These are phyloP conservation scores for Monopis laevigella DNA, from an alignment of 2,888 invertebrate genomes.

Conservation along the genomic window DNA sequence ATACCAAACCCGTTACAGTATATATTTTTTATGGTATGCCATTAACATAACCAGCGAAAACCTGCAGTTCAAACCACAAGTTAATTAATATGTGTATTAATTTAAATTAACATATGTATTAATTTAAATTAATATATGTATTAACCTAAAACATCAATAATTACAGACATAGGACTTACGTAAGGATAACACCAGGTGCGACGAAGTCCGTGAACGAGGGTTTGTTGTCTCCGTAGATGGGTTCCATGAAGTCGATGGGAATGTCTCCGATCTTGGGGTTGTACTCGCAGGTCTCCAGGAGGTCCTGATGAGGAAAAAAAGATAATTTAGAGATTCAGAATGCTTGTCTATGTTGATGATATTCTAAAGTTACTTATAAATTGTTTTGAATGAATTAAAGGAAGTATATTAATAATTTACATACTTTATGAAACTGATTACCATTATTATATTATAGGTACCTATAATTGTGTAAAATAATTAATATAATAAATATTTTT, in stretches of 20 bases:
- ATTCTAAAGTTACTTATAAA: neutral
- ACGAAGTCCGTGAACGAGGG: constrained; percentile 97
- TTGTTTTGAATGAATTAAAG: neutral
- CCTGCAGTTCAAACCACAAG: no score
- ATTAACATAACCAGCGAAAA: no score
- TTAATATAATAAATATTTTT: no score
- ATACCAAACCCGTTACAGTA: no score
- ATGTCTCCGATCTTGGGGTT: constrained; percentile 89
- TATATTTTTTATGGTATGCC: no score
- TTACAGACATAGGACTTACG: no score
- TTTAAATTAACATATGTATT: no score
- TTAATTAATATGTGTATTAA: no score
- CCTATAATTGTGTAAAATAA: neutral
- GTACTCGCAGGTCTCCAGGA: constrained; percentile 77
- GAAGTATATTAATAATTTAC: neutral
- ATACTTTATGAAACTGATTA: neutral
- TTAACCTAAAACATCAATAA: no score
- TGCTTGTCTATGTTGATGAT: neutral
- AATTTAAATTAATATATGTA: no score
- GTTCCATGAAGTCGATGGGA: constrained; percentile 88
- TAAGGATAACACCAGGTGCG: constrained; percentile 93
- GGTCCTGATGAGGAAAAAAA: constrained; percentile 45
- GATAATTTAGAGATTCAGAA: neutral
- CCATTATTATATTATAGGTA: neutral
- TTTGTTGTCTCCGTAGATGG: constrained; percentile 87